Conservation (phyloP, 2,888 invertebrate genomes). For the Apamea monoglypha region DNA sequence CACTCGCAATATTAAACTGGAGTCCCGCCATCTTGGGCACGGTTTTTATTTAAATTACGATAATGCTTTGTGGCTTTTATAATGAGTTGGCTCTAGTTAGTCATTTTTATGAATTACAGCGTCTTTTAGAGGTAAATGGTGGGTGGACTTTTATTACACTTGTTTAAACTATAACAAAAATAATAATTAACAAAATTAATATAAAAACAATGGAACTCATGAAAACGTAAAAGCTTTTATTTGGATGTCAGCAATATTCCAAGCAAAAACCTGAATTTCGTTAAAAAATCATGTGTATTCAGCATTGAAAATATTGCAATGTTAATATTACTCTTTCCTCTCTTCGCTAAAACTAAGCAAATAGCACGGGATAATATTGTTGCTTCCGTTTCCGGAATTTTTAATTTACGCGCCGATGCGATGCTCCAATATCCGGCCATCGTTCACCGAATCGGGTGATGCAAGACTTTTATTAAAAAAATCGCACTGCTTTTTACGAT, state of each 20-base stretch:
- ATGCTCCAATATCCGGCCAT: slow-evolving; percentile 78
- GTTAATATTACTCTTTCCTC: slow-evolving; percentile 38
- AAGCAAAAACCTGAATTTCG: neutral
- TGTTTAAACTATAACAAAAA: neutral
- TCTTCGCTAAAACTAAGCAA: slow-evolving; percentile 65
- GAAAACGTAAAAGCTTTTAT: neutral
- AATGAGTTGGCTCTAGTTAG: slow-evolving; percentile 56
- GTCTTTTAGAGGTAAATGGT: slow-evolving; percentile 25
- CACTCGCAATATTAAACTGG: slow-evolving; percentile 71
- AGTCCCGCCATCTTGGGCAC: slow-evolving; percentile 48
- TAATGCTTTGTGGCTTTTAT: slow-evolving; percentile 62
- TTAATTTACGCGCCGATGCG: slow-evolving; percentile 77
- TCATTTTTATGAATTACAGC: slow-evolving; percentile 52
- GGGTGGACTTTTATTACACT: neutral
- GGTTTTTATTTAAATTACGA: slow-evolving; percentile 70
- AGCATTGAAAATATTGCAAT: slow-evolving; percentile 4
- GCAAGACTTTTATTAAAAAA: slow-evolving; percentile 60
- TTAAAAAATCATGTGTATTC: slow-evolving; percentile 19
- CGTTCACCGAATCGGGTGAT: slow-evolving; percentile 65
- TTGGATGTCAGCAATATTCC: neutral
- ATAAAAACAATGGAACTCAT: neutral
- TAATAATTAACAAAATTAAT: neutral
- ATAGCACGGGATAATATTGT: slow-evolving; percentile 67
- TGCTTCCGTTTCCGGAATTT: slow-evolving; percentile 75
- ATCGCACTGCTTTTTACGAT: slow-evolving; percentile 52